phyloP scores from a whole-genome alignment of 2,113 vertebrate species.

The Corythornis vintsioides region DNA sequence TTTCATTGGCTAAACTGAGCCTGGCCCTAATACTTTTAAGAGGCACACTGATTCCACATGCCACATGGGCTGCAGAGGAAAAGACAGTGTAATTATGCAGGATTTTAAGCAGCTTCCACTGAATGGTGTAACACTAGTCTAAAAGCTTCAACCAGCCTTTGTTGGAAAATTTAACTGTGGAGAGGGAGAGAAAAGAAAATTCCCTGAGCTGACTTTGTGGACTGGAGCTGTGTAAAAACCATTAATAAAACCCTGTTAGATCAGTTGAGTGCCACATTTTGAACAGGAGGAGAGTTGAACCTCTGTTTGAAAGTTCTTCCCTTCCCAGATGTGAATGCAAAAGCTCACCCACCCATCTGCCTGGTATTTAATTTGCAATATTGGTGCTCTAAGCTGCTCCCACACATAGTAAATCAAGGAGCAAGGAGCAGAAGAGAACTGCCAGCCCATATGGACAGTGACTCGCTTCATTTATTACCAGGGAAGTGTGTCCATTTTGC shows the following conservation, averaged over 20 bases:
- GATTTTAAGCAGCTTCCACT: background rate
- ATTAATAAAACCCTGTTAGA: background rate
- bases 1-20: background rate
- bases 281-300: background rate
- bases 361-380: slow-evolving; percentile 17
- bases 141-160: background rate
- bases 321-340: background rate
- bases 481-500: background rate
- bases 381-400: background rate
- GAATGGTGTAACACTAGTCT: background rate
- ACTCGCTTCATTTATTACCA: background rate
- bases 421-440: background rate
- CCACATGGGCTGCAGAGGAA: background rate
- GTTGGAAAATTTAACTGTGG: background rate
- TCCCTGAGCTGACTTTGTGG: background rate
- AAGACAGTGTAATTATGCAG: background rate
- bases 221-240: background rate
- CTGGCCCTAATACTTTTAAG: background rate
- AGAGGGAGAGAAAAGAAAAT: background rate
- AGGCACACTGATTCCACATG: background rate
- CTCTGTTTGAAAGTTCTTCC: background rate
- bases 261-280: background rate
- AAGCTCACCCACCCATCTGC: background rate
- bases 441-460: background rate
- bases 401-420: slow-evolving; percentile 18